Conservation (phyloP, 2,888 invertebrate genomes). For the Flexamia atlantica region DNA sequence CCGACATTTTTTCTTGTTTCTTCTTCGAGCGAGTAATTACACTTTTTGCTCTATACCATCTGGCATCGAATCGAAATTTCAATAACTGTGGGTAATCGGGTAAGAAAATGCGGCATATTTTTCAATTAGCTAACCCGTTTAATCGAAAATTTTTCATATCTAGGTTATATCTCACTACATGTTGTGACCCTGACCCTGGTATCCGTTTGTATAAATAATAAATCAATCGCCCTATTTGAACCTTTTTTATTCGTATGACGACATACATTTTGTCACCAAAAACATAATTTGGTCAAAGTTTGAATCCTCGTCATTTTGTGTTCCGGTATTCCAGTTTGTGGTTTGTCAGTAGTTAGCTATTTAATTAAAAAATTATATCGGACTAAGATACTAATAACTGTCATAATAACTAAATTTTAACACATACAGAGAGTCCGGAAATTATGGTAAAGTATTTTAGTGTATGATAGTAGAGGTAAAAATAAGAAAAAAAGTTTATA, state of each 20-base stretch:
- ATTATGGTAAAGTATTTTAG: no score
- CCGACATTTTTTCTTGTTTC: slow-evolving; percentile 30
- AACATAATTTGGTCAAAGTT: background rate
- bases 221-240: background rate
- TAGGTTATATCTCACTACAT: background rate
- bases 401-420: no score
- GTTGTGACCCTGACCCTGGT: background rate
- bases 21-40: slow-evolving; percentile 34
- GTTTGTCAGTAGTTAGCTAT: no score
- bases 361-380: no score
- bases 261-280: background rate
- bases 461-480: no score
- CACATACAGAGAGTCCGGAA: no score
- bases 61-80: background rate
- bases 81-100: slow-evolving; percentile 1
- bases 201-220: background rate
- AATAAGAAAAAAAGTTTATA: no score
- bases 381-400: no score
- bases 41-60: slow-evolving; percentile 25
- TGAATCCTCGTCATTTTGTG: no score
- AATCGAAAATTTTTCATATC: background rate
- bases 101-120: background rate
- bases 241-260: background rate
- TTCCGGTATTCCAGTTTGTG: no score
- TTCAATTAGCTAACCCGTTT: background rate